Evolutionary conservation across 1,140 invertebrate species (phyloP).

Genomic region (Drosophila lowei): DNA sequence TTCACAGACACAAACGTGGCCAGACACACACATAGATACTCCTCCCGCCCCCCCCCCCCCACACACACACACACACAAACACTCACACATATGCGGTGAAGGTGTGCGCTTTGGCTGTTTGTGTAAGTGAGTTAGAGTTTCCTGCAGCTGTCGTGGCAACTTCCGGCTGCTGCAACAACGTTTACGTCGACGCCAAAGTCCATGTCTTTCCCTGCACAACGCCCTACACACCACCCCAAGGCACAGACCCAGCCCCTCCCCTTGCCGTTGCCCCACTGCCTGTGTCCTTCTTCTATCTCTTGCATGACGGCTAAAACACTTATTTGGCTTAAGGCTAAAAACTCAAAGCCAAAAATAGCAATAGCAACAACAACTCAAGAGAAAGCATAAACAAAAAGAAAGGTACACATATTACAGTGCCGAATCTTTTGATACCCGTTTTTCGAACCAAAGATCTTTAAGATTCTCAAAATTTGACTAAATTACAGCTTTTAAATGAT

Average conservation of each 20-base stretch:
- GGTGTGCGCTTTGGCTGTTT: constrained; percentile 62
- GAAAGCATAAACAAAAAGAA: constrained; percentile 11
- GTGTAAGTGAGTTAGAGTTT: constrained; percentile 80
- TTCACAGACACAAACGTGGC: constrained; percentile 53
- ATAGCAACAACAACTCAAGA: constrained; percentile 37
- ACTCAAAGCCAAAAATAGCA: constrained; percentile 69
- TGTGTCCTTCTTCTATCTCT: constrained; percentile 35
- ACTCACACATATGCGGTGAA: constrained; percentile 12
- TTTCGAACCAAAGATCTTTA: no score
- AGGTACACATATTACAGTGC: background rate
- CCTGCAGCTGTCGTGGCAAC: constrained; percentile 80
- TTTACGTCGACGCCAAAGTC: constrained; percentile 41
- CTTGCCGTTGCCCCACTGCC: constrained; percentile 15
- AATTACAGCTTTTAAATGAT: no score
- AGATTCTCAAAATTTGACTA: no score
- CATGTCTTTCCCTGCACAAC: background rate
- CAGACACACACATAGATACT: constrained; percentile 27
- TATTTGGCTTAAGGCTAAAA: constrained; percentile 80
- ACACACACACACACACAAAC: constrained; percentile 14
- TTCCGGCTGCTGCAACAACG: constrained; percentile 58
- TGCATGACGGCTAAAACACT: constrained; percentile 73
- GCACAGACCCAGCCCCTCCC: background rate
- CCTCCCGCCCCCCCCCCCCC: background rate
- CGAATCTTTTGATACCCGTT: no score
- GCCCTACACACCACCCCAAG: background rate